phyloP scores from a whole-genome alignment of 1,140 invertebrate genomes.

The Drosophila kikkawai region DNA sequence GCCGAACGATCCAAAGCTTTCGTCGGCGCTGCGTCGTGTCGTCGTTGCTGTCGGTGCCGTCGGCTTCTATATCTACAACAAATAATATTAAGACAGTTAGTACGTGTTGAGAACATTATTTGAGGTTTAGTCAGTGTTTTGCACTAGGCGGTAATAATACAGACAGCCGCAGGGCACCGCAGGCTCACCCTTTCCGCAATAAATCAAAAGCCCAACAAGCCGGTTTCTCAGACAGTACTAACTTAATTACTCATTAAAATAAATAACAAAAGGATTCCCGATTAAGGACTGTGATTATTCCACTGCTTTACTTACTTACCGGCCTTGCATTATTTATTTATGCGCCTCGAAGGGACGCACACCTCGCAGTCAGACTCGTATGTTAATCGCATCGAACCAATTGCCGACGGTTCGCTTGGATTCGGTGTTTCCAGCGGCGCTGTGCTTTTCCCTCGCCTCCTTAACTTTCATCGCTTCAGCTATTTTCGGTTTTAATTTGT shows the following conservation, averaged over 20 bases:
- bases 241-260: neutral
- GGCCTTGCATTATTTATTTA: constrained; percentile 70
- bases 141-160: constrained; percentile 82
- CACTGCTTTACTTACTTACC: neutral
- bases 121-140: constrained; percentile 84
- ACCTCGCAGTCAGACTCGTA: constrained; percentile 6
- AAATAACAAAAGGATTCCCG: constrained; percentile 23
- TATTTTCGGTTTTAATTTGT: constrained; percentile 80
- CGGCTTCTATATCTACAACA: constrained; percentile 84
- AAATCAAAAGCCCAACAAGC: constrained; percentile 3
- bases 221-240: constrained; percentile 2
- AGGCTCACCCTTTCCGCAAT: constrained; percentile 23
- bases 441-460: constrained; percentile 28
- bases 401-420: constrained; percentile 44
- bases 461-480: constrained; percentile 57
- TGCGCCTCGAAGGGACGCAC: constrained; percentile 13
- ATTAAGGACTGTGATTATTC: constrained; percentile 58
- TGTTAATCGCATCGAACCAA: constrained; percentile 48
- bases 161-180: constrained; percentile 50
- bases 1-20: constrained; percentile 52
- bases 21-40: constrained; percentile 32
- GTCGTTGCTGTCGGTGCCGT: constrained; percentile 47
- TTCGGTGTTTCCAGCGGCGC: neutral
- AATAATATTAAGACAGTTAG: constrained; percentile 85
- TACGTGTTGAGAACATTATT: constrained; percentile 84